Percentiles rank a stretch among this genome's conserved stretches.
These are phyloP conservation scores for Enteromius trimaculatus DNA, from an alignment of 2,797 vertebrate genomes.

Conservation along the genomic window DNA sequence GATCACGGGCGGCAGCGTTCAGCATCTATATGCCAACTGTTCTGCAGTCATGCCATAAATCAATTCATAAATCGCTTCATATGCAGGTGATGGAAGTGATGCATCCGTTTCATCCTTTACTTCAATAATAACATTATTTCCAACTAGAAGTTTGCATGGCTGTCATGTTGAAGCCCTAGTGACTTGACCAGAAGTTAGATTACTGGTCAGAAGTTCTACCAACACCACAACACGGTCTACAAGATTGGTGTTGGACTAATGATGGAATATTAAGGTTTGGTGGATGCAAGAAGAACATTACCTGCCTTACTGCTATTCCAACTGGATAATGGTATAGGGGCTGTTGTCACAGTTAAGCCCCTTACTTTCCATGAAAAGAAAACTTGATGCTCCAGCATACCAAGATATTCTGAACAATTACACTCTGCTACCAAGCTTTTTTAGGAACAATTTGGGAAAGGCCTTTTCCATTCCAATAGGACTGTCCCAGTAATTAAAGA, in stretches of 20 bases:
- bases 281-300: not conserved
- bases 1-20: slow-evolving; percentile 48
- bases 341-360: not conserved
- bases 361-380: not conserved
- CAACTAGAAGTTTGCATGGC: not conserved
- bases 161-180: not conserved
- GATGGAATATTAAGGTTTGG: not conserved
- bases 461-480: not conserved
- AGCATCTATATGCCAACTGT: slow-evolving; percentile 53
- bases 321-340: not conserved
- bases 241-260: not conserved
- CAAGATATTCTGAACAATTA: not conserved
- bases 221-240: not conserved
- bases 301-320: not conserved
- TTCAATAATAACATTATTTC: not conserved
- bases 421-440: not conserved
- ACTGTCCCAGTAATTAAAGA: not conserved
- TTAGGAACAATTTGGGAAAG: not conserved
- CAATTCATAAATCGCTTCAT: slow-evolving; percentile 26
- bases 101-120: not conserved
- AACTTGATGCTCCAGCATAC: not conserved
- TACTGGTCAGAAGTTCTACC: not conserved
- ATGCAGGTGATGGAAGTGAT: slow-evolving; percentile 15
- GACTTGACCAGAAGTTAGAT: not conserved
- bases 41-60: slow-evolving; percentile 50